phyloP scores from a whole-genome alignment of 2,888 invertebrate genomes.

The Drosophila atroscutellata region DNA sequence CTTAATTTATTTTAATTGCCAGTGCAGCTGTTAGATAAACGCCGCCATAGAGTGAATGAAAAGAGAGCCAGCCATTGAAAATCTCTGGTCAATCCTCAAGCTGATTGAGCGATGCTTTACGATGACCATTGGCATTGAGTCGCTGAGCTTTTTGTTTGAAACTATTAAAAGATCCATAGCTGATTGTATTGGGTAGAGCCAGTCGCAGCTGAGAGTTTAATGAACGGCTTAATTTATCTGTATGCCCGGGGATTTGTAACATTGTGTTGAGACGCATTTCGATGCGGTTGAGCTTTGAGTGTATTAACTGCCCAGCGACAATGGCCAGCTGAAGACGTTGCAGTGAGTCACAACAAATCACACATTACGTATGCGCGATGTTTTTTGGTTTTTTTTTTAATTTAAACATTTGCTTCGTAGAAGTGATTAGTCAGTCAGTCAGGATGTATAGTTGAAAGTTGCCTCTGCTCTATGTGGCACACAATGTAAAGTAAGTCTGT shows the following conservation, averaged over 20 bases:
- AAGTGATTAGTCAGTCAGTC: conserved; percentile 48
- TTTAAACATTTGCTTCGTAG: conserved; percentile 26
- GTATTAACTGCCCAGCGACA: conserved; percentile 47
- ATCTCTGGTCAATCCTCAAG: conserved; percentile 30
- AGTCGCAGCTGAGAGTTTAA: conserved; percentile 44
- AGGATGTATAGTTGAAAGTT: background rate
- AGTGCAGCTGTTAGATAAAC: conserved; percentile 62
- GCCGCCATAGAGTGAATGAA: conserved; percentile 58
- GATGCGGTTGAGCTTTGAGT: conserved; percentile 54
- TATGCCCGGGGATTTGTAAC: conserved; percentile 41
- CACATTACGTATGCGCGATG: conserved; percentile 58
- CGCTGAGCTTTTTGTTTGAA: conserved; percentile 44
- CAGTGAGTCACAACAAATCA: conserved; percentile 46
- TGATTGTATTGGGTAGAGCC: conserved; percentile 44
- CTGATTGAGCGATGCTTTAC: conserved; percentile 76
- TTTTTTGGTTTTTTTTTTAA: conserved; percentile 18
- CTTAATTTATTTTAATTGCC: conserved; percentile 82
- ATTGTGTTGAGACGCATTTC: conserved; percentile 36
- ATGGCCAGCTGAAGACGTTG: conserved; percentile 12
- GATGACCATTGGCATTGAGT: conserved; percentile 55
- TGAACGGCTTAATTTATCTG: conserved; percentile 31
- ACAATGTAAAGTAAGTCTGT: conserved; percentile 9
- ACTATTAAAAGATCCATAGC: conserved; percentile 58
- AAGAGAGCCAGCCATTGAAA: conserved; percentile 28
- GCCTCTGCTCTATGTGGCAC: conserved; percentile 9